Conservation (phyloP, 2,113 vertebrate species). For the Prionailurus viverrinus region DNA sequence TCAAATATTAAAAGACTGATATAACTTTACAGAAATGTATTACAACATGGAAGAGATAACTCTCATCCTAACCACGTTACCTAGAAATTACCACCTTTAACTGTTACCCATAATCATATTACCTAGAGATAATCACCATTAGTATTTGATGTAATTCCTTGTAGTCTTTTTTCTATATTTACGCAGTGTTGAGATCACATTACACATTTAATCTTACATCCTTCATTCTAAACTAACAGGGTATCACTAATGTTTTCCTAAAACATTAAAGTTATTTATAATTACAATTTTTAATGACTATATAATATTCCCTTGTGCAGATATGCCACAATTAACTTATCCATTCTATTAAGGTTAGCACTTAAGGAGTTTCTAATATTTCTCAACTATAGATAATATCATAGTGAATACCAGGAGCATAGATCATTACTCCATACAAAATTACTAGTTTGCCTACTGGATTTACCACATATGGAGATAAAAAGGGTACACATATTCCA, state of each 20-base stretch:
- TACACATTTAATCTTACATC: neutral
- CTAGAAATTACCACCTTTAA: neutral
- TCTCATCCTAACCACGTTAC: neutral
- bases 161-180: constrained; percentile 15
- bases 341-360: neutral
- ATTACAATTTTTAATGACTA: constrained; percentile 11
- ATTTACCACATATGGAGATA: neutral
- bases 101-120: neutral
- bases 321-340: neutral
- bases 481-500: neutral
- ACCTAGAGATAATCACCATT: neutral
- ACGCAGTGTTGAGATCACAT: neutral
- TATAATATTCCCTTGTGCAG: neutral
- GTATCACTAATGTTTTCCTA: neutral
- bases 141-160: constrained; percentile 6
- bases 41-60: neutral
- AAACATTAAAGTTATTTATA: constrained; percentile 13
- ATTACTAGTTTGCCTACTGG: neutral
- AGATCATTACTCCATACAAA: neutral
- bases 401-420: neutral
- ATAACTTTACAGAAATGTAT: neutral
- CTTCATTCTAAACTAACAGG: neutral
- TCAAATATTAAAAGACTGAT: neutral
- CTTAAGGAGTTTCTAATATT: constrained; percentile 26
- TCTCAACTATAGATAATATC: neutral